Evolutionary conservation across 2,797 vertebrate species (phyloP).

Genomic region (Anguilla megastoma): DNA sequence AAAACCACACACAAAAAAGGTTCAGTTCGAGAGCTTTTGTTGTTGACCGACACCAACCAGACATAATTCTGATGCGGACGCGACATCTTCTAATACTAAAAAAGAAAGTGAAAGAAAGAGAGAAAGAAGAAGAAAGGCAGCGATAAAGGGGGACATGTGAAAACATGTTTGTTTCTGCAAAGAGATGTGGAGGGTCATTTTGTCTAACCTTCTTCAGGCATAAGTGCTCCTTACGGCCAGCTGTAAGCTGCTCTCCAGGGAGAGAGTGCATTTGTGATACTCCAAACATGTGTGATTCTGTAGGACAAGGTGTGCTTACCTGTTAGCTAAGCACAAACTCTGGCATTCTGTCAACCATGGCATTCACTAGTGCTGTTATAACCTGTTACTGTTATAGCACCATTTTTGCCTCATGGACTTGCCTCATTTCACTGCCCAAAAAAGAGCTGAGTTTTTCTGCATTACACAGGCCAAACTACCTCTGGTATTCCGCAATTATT

Average conservation of each 20-base stretch:
- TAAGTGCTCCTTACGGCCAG: slow-evolving; percentile 34
- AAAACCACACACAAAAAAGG: background rate
- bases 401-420: slow-evolving; percentile 50
- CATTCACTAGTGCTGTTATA: background rate
- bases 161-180: slow-evolving; percentile 41
- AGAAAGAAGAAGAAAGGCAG: slow-evolving; percentile 9
- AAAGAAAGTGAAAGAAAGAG: background rate
- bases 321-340: background rate
- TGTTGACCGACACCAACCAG: slow-evolving; percentile 75
- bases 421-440: slow-evolving; percentile 48
- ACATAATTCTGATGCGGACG: slow-evolving; percentile 68
- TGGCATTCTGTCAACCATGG: background rate
- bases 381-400: background rate
- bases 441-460: slow-evolving; percentile 66
- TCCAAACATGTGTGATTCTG: slow-evolving; percentile 2
- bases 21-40: slow-evolving; percentile 60
- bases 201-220: slow-evolving; percentile 40
- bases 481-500: slow-evolving; percentile 46
- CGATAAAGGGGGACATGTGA: slow-evolving; percentile 30
- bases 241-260: slow-evolving; percentile 25
- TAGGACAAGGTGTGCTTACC: background rate
- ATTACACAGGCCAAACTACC: slow-evolving; percentile 61
- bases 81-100: slow-evolving; percentile 60
- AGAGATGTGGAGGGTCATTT: slow-evolving; percentile 39
- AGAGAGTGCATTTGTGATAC: background rate